Base-by-base conservation (phyloP, 2,888 invertebrate genomes). In the Campopleginae sp. region DNA sequence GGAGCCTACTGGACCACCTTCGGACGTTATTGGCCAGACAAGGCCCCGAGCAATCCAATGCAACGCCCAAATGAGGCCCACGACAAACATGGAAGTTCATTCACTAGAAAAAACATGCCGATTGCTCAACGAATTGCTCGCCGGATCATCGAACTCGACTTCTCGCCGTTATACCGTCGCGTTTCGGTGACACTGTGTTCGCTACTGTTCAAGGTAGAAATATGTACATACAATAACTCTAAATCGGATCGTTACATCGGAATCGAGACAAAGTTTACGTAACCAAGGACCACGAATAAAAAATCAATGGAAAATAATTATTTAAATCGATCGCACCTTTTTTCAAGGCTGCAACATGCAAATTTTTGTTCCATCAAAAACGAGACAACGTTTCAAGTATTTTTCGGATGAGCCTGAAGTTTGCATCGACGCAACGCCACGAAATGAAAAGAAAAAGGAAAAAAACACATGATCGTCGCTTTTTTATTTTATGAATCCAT, bases 111-210 rank as follows among this genome's bases (percentile, higher is more conserved):
- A 42, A 77, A 14, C n/a, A n/a, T 27, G 14, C 23, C 46, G 54
- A 63, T 63, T 44, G 44, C 19, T 71, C 31, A 48, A 17, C 70
- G 66, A 78, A 19, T n/a, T n/a, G 51, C 63, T 75, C 12, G 19
- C 58, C 33, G 33, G 65, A 68, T 71, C 76, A 38, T 65, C 71
- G 63, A 75, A 78, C 70, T 33, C 31, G 78, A 65, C 44, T 77
- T 72, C 58, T 38, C 38, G 58, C 61, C 77, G 71, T 68, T 72
- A 65, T 51, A 68, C 23, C 78, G 31, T 84, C 58, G 66, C 66
- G 54, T 61, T 51, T 48, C n/a, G 42, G 42, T 77, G 61, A 74
- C 31, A 48, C 70, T 74, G 33, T 42, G n/a, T 71, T 68, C 77
- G 46, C n/a, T 66, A 48, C 51, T 61, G 46, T 58, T 19, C 61